Conservation (phyloP, 2,113 vertebrate species). For the Tragulus kanchil region DNA sequence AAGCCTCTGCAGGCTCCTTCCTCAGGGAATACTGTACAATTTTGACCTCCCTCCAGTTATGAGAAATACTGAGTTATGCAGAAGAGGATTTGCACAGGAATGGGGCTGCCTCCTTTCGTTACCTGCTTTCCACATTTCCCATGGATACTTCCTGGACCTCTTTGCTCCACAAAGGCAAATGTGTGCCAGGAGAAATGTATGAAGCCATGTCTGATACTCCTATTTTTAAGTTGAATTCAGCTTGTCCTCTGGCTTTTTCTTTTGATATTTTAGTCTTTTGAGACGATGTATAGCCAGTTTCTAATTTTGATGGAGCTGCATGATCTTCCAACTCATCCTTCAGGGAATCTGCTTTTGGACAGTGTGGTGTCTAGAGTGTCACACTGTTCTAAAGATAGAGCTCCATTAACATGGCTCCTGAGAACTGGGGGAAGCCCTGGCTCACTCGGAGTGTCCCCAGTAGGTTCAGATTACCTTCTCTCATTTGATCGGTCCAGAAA, state of each 20-base stretch:
- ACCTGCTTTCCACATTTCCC: not conserved
- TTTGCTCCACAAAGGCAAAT: not conserved
- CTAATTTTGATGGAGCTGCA: not conserved
- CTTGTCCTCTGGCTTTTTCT: not conserved
- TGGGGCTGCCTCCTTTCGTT: not conserved
- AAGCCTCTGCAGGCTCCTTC: constrained; percentile 51
- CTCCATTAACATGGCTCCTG: not conserved
- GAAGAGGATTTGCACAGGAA: not conserved
- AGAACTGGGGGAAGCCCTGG: not conserved
- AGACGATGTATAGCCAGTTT: constrained; percentile 15
- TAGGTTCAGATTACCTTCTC: constrained; percentile 27
- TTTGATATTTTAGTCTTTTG: constrained; percentile 8
- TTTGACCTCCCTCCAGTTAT: not conserved
- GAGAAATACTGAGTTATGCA: constrained; percentile 42
- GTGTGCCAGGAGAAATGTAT: not conserved
- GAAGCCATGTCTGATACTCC: not conserved
- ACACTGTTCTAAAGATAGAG: constrained; percentile 57
- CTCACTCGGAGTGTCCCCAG: not conserved
- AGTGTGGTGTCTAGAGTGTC: not conserved
- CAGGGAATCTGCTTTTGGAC: constrained; percentile 21
- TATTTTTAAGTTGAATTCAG: constrained; percentile 1
- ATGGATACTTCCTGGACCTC: not conserved
- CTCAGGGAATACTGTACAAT: constrained; percentile 29
- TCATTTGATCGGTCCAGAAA: not conserved
- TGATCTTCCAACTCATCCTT: not conserved